Evolutionary conservation across 2,888 invertebrate genomes (phyloP), one percentile per base, ranked within the genome.

Genomic region (Drosophila ustulata): DNA sequence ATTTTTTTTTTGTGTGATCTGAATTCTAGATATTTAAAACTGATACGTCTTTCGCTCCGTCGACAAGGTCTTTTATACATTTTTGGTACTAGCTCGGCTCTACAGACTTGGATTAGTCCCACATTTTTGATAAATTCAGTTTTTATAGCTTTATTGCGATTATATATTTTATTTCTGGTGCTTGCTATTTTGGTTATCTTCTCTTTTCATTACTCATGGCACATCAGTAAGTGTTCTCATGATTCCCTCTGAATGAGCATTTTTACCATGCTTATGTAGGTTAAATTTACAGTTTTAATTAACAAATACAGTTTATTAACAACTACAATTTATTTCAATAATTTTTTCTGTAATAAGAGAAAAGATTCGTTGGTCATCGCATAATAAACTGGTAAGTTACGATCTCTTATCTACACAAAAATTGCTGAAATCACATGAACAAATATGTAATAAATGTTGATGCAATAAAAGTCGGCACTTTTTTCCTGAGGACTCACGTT

Each of bases 21-120:
- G 3, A 57, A 37, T 46, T 52, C 23, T 9, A 8, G 34, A 5
- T 11, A 18, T 23, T 30, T 53, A 13, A 49, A 41, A 69, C 73
- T 74, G 55, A 49, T 34, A 52, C 28, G 18, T 18, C 46, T 43
- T 59, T 59, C 5, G 13, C 26, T 6, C 13, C 2, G 8, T 37
- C 11, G 13, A 8, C 34, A 43, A 30, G 57, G 49, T 50, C 56
- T 53, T 74, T 58, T 74, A 74, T 65, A 65, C 41, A 28, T 49
- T 51, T 45, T 30, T 1, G 41, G 13, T 11, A 4, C 9, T 32
- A 9, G 32, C 32, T 32, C 8, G 32, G 3, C 32, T 8, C 32
- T 3, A 32, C 25, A 23, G 23, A 23, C 32, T 18, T 6, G 50
- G 30, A 59, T 50, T 59, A 51, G 25, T 43, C 26, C 6, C 25